Base-by-base conservation (phyloP, 2,888 invertebrate species). In the Drosophila silvestris region DNA sequence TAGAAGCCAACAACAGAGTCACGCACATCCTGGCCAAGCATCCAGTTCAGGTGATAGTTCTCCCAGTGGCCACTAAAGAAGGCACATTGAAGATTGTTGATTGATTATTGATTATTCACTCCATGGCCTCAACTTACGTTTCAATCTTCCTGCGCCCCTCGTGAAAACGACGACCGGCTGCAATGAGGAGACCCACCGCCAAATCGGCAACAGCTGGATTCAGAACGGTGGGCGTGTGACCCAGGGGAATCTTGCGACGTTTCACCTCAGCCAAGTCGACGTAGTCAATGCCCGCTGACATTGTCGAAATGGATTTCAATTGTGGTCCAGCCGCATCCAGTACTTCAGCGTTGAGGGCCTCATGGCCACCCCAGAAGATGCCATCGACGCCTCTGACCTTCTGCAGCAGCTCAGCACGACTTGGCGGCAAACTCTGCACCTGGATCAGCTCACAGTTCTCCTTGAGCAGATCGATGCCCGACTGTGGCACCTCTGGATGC, bases 251-350 rank as follows among this genome's bases (percentile, higher is more conserved):
- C 5, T 96, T 95, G 51, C 96, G 94, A 65, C 94, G 94, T 91
- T 95, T 96, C 41, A 98, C 93, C 90, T 96, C 97, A 0, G 94
- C 93, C 0, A 97, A 83, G 91, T 98, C 97, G 22, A 98, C 95
- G 81, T 97, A 97, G 91, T 99, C 97, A 76, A 96, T 95, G 14
- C 98, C 98, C 1, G 97, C 97, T 0, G 98, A 97, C 96, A 97
- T 96, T 0, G 97, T 96, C 0, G 96, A 95, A 5, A 98, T 94
- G 0, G 96, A 95, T 93, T 96, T 97, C 61, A 98, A 92, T 60
- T 95, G 94, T 0, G 96, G 94, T 6, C 97, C 93, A 9, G 92
- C 93, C 1, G 91, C 91, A 82, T 93, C 90, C 51, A 93, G 57
- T 0, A 86, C 84, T 71, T 93, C 93, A 7, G 88, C 92, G 74